These are phyloP conservation scores for Champsocephalus esox DNA, from an alignment of 2,797 vertebrate species.

Conservation along the genomic window DNA sequence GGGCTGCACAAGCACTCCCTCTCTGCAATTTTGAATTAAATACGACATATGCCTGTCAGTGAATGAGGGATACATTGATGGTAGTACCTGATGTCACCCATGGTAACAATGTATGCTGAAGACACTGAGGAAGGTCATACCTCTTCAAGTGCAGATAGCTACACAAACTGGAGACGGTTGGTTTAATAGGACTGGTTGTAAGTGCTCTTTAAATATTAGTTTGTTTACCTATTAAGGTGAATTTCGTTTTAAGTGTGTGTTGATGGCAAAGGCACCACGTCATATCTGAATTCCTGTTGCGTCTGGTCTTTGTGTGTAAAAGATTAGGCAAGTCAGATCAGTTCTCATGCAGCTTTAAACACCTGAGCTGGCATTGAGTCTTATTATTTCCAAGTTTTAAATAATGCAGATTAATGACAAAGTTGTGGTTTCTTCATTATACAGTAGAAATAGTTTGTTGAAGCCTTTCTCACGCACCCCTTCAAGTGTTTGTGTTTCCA, in stretches of 20 bases:
- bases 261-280: conserved; percentile 12
- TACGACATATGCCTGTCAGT: conserved; percentile 66
- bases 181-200: conserved; percentile 26
- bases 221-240: conserved; percentile 8
- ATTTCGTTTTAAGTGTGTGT: conserved; percentile 5
- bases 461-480: too few species aligned
- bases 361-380: neutral
- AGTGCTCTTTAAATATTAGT: conserved; percentile 18
- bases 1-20: conserved; percentile 68
- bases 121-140: conserved; percentile 59
- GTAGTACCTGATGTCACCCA: conserved; percentile 69
- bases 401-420: conserved; percentile 5
- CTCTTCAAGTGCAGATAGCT: conserved; percentile 42
- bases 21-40: conserved; percentile 69
- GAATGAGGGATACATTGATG: conserved; percentile 67
- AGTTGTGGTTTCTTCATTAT: neutral
- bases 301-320: conserved; percentile 18
- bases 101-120: conserved; percentile 71
- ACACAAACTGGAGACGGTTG: conserved; percentile 18
- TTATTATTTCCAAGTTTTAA: neutral
- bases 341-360: conserved; percentile 16
- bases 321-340: conserved; percentile 9
- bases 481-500: too few species aligned
- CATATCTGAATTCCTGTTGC: conserved; percentile 5
- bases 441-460: too few species aligned